Base-by-base conservation (phyloP, 2,113 vertebrate genomes). In the Rhagologus leucostigma region DNA sequence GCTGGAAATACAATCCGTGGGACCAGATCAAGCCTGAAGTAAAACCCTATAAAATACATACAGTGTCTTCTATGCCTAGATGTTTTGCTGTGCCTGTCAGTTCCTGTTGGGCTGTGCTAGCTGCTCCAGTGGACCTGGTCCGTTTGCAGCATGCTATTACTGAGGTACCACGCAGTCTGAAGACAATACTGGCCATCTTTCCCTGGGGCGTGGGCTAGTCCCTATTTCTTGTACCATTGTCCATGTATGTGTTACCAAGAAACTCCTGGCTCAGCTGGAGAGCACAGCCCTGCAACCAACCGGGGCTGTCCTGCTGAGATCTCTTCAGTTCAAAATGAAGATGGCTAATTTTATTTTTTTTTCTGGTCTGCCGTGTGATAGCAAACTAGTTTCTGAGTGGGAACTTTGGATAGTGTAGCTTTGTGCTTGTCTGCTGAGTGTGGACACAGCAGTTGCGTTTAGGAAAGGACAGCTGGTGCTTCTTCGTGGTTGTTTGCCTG, bases 151-250 rank as follows among this genome's bases (percentile, higher is more conserved):
- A 21, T 6, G 23, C 37, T 30, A 3, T 18, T 42, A 15, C 10
- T 15, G 46, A 6, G 47, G 41, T 39, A 27, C 15, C 0, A 1
- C 0, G 0, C 32, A 8, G 19, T 47, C 41, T 83, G 57, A 64
- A 60, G 53, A 30, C 1, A 3, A 7, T 19, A 7, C 37, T 64
- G 7, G 9, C 14, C 0, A 0, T 32, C 42, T 33, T 93, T 90
- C 21, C 33, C 22, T 21, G 46, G 35, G 22, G 0, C 1, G 1
- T 24, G 41, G 21, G n/a, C 39, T 70, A 3, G 19, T 73, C 21
- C 19, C 15, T 59, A 24, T 57, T 65, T 57, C 70, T 80, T n/a
- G 56, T 65, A 59, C 20, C 22, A 2, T 10, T 86, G 56, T 44
- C 50, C 50, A 7, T 1, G 0, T 33, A 4, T 3, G 3, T 26